phyloP scores from a whole-genome alignment of 2,797 vertebrate genomes.

The Chaunax sp. region DNA sequence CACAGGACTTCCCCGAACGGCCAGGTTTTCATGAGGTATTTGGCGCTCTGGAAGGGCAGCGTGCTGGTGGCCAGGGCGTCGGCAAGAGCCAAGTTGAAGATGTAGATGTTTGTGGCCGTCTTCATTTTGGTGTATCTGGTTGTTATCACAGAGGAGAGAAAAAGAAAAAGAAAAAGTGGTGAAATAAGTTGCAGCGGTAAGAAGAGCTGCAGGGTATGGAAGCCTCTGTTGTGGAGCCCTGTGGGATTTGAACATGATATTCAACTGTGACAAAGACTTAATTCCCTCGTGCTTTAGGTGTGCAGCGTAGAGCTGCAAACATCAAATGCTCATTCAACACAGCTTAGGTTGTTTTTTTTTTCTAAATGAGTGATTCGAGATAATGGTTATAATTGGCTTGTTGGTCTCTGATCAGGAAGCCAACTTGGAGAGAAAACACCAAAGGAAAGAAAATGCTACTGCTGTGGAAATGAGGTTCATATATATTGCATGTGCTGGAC shows the following conservation, averaged over 20 bases:
- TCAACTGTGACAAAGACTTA: background rate
- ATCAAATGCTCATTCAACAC: slow-evolving; percentile 11
- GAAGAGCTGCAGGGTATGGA: slow-evolving; percentile 19
- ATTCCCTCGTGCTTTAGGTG: slow-evolving; percentile 21
- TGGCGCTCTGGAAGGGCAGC: slow-evolving; percentile 93
- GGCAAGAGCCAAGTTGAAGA: slow-evolving; percentile 94
- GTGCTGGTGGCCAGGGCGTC: slow-evolving; percentile 94
- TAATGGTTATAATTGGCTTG: slow-evolving; percentile 41
- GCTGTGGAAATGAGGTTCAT: background rate
- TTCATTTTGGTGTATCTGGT: slow-evolving; percentile 96
- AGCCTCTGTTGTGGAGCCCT: slow-evolving; percentile 17
- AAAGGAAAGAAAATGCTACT: slow-evolving; percentile 14
- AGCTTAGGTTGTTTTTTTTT: slow-evolving; percentile 15
- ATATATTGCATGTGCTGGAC: slow-evolving; percentile 35
- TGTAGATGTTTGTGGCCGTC: slow-evolving; percentile 97
- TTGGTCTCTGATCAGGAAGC: slow-evolving; percentile 32
- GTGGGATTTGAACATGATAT: slow-evolving; percentile 30
- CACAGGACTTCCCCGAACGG: slow-evolving; percentile 93
- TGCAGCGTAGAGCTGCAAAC: background rate
- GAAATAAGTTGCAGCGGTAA: slow-evolving; percentile 10
- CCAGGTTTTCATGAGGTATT: slow-evolving; percentile 96
- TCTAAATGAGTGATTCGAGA: slow-evolving; percentile 40
- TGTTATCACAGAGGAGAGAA: slow-evolving; percentile 34
- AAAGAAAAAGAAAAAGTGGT: slow-evolving; percentile 4
- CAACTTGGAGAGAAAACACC: slow-evolving; percentile 32